These are phyloP conservation scores for Trachythela sp. DNA, from an alignment of 64 coral and sea anemone genomes.

Conservation along the genomic window DNA sequence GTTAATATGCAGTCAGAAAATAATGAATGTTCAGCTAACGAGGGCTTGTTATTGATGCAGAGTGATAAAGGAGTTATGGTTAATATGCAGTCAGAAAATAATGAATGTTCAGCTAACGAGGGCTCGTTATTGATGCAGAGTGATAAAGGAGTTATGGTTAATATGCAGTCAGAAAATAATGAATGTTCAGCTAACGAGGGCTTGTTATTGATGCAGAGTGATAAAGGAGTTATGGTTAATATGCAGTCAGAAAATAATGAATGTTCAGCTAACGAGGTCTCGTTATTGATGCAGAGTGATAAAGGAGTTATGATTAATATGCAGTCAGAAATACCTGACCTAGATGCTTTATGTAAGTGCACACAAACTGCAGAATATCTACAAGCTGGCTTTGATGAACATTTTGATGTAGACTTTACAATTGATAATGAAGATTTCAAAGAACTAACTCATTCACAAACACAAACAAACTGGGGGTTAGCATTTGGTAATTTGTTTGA, in stretches of 20 bases:
- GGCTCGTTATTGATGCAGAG: too few relatives aligned
- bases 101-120: too few relatives aligned
- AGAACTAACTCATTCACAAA: constrained; percentile 64
- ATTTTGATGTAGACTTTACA: not conserved
- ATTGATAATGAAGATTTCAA: constrained; percentile 17
- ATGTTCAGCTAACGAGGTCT: not conserved
- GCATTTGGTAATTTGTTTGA: constrained; percentile 49
- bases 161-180: not conserved
- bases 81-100: too few relatives aligned
- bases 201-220: too few relatives aligned
- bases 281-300: too few relatives aligned
- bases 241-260: not conserved
- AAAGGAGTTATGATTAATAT: too few relatives aligned
- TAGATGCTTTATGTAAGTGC: not conserved
- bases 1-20: not conserved
- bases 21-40: not conserved
- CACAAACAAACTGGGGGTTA: constrained; percentile 43
- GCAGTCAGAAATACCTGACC: not conserved
- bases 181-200: too few relatives aligned
- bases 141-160: too few relatives aligned
- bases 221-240: not conserved
- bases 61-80: too few relatives aligned
- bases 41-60: not conserved
- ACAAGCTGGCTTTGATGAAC: not conserved
- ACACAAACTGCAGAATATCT: not conserved